Evolutionary conservation across 2,113 vertebrate genomes (phyloP).

Genomic region (cattle (Bos taurus)): DNA sequence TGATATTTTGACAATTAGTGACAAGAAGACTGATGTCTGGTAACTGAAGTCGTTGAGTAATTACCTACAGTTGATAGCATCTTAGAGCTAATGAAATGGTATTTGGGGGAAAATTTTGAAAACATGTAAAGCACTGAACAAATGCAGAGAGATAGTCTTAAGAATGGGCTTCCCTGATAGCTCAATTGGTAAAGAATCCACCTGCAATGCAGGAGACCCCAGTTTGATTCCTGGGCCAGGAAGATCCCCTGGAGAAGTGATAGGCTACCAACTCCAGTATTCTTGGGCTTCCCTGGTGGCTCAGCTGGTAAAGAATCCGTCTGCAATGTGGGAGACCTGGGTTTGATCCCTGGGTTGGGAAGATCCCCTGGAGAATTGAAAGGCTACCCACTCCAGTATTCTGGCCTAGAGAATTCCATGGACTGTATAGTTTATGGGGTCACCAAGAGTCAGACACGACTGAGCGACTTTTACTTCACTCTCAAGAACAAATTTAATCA

Average conservation of each 20-base stretch:
- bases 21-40: neutral
- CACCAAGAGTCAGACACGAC: neutral
- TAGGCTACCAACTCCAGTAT: neutral
- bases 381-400: neutral
- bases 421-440: neutral
- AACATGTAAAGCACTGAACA: neutral
- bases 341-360: neutral
- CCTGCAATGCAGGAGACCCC: neutral
- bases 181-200: neutral
- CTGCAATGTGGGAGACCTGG: neutral
- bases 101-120: neutral
- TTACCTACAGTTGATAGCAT: neutral
- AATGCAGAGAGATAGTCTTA: neutral
- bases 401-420: neutral
- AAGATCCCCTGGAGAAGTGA: neutral
- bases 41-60: neutral
- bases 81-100: neutral
- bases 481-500: neutral
- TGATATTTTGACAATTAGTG: conserved; percentile 33
- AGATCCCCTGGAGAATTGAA: neutral
- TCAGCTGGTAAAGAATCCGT: neutral
- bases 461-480: neutral
- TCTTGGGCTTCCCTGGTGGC: neutral
- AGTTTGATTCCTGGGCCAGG: neutral
- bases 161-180: neutral